A percentile compares a stretch with the other conserved stretches of the same genome.
phyloP scores from a whole-genome alignment of 2,888 invertebrate genomes.

The Slavum lentiscoides region DNA sequence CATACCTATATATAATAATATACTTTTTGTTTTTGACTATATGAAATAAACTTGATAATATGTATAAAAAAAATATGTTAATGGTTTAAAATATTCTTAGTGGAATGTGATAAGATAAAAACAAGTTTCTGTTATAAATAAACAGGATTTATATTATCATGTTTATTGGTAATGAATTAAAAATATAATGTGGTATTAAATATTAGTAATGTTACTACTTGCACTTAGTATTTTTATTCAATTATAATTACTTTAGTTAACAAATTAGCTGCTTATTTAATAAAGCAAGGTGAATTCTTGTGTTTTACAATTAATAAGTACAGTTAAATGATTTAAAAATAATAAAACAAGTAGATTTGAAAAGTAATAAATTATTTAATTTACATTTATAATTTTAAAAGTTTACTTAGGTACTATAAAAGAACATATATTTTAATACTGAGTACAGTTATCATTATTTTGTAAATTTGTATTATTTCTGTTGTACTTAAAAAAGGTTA shows the following conservation, averaged over 20 bases:
- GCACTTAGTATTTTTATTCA: constrained; percentile 10
- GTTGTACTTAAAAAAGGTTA: not conserved
- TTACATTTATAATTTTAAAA: too few relatives aligned
- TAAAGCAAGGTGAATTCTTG: not conserved
- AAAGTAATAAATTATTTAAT: too few relatives aligned
- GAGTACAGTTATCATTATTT: not conserved
- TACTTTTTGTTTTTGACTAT: constrained; percentile 23
- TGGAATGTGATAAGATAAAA: constrained; percentile 48
- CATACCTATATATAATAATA: not conserved
- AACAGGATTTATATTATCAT: constrained; percentile 35
- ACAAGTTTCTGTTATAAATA: constrained; percentile 43
- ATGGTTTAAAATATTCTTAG: constrained; percentile 33
- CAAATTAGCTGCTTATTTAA: not conserved
- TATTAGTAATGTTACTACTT: constrained; percentile 10
- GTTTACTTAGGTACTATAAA: too few relatives aligned
- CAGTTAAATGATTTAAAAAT: too few relatives aligned
- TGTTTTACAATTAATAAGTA: too few relatives aligned
- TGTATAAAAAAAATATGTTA: constrained; percentile 16
- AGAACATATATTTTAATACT: too few relatives aligned
- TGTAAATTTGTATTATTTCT: constrained; percentile 6
- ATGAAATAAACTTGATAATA: constrained; percentile 20
- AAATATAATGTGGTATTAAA: constrained; percentile 1
- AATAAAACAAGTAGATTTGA: too few relatives aligned
- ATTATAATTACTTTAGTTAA: constrained; percentile 5
- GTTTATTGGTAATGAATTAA: constrained; percentile 44